Conservation (phyloP, 2,113 vertebrate species). For the Galeopterus variegatus region DNA sequence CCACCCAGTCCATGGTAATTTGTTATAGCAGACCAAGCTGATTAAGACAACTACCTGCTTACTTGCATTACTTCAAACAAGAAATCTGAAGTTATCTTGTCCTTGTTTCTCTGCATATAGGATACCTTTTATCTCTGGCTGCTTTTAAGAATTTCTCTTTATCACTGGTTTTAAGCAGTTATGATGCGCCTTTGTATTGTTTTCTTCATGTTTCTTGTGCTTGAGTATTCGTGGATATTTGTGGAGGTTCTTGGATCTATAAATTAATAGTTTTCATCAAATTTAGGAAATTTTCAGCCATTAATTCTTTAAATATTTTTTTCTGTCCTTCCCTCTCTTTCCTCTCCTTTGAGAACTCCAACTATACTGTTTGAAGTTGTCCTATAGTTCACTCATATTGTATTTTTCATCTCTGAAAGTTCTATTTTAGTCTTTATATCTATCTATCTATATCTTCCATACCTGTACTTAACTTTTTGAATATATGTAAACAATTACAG, state of each 20-base stretch:
- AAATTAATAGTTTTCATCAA: neutral
- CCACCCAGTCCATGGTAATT: neutral
- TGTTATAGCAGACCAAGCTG: neutral
- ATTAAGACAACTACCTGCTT: neutral
- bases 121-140: neutral
- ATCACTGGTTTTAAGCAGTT: neutral
- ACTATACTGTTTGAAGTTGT: neutral
- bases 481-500: neutral
- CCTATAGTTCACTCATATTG: neutral
- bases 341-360: neutral
- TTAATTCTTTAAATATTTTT: neutral
- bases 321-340: neutral
- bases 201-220: neutral
- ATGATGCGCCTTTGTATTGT: neutral
- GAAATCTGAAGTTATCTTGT: neutral
- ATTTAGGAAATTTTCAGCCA: neutral
- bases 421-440: neutral
- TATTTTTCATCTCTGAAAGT: neutral
- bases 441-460: neutral
- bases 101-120: neutral
- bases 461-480: neutral
- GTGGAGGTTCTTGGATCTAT: neutral
- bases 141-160: conserved; percentile 21
- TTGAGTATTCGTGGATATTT: neutral
- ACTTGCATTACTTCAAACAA: neutral